phyloP scores from a whole-genome alignment of 2,797 vertebrate species.

The Argya squamiceps region DNA sequence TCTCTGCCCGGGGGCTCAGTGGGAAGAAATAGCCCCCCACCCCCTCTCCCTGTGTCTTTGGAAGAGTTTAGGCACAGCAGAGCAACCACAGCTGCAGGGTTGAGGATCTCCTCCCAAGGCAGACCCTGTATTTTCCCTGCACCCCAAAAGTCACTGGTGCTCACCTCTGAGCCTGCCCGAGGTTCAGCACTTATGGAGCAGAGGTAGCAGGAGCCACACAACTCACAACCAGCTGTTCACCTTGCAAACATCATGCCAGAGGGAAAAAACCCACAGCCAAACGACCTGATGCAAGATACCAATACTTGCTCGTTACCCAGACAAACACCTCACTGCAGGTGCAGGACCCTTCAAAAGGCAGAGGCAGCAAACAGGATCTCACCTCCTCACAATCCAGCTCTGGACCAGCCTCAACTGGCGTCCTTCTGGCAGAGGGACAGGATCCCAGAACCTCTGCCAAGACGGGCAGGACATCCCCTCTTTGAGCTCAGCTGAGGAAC shows the following conservation, averaged over 20 bases:
- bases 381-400: not conserved
- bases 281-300: fast-evolving
- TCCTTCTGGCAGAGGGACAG: not conserved
- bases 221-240: not conserved
- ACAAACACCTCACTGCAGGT: not conserved
- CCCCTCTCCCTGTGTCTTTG: not conserved
- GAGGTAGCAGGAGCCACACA: not conserved
- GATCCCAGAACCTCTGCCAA: not conserved
- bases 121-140: not conserved
- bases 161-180: not conserved
- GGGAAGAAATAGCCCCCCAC: not conserved
- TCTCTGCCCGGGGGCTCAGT: not conserved
- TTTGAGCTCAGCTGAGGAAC: not conserved
- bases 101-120: not conserved
- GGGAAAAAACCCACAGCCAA: not conserved
- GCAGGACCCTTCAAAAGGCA: not conserved
- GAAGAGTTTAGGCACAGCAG: not conserved
- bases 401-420: not conserved
- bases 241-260: not conserved
- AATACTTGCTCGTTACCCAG: not conserved
- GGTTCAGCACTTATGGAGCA: fast-evolving
- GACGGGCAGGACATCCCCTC: not conserved
- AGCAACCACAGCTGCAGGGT: not conserved
- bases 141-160: not conserved
- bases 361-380: not conserved